phyloP scores from a whole-genome alignment of 1,140 invertebrate genomes.

The Drosophila insularis region DNA sequence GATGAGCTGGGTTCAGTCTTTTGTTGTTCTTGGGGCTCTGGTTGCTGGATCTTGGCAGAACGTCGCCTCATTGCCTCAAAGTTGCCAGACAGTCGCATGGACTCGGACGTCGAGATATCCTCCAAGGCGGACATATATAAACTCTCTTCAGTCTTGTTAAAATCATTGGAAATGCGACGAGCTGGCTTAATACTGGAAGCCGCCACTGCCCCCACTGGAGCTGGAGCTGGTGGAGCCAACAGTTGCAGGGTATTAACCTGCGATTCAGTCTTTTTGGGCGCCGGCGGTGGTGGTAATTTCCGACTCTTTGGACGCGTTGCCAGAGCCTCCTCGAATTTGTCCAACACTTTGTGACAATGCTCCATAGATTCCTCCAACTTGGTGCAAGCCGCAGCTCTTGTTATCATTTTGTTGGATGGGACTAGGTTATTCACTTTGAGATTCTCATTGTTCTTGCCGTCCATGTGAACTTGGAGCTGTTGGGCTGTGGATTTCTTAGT shows the following conservation, averaged over 20 bases:
- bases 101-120: constrained; percentile 83
- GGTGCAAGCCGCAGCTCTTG: constrained; percentile 50
- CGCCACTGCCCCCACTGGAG: neutral
- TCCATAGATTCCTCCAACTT: constrained; percentile 62
- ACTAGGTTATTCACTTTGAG: constrained; percentile 34
- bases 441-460: constrained; percentile 62
- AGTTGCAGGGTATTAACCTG: constrained; percentile 18
- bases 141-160: constrained; percentile 82
- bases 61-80: constrained; percentile 74
- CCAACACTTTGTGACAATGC: constrained; percentile 56
- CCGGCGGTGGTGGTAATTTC: constrained; percentile 1
- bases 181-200: constrained; percentile 51
- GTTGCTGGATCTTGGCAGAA: constrained; percentile 64
- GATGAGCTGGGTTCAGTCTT: constrained; percentile 71
- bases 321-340: constrained; percentile 56
- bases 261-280: constrained; percentile 28
- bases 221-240: constrained; percentile 13
- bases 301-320: constrained; percentile 34
- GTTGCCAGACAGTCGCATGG: constrained; percentile 72
- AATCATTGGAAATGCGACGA: constrained; percentile 81
- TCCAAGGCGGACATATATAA: constrained; percentile 90
- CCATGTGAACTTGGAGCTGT: constrained; percentile 54
- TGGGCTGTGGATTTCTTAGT: constrained; percentile 64
- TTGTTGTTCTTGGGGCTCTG: constrained; percentile 45
- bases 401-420: constrained; percentile 60